Evolutionary conservation across 53 echinoderm and acorn worm genomes (phyloP), one percentile per base, ranked within the genome.

Genomic region (Echinometra lucunter): DNA sequence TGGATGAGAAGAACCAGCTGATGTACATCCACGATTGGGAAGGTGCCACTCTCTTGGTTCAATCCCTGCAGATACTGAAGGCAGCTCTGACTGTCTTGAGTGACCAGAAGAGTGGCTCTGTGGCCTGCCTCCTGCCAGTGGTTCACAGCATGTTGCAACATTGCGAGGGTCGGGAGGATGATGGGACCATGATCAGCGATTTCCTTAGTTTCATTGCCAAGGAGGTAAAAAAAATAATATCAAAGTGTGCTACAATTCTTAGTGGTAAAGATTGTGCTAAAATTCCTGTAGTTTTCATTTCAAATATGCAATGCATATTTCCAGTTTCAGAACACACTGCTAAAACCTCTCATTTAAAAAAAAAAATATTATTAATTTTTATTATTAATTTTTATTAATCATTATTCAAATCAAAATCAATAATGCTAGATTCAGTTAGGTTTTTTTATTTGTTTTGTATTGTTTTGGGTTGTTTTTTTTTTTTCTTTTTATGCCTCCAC

Each of bases 71-170:
- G 66, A 83, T 94, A 42, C 17, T 94, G 38, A 94, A n/a, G 66
- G 94, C 94, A 83, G 94, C 94, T 27, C 30, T 94, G 66, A 94
- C 94, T 6, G 94, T 94, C 23, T 56, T 94, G 44, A 85, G 94
- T 66, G 94, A 94, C 85, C 66, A 66, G 44, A 94, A 94, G 94
- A 94, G 94, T 42, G 94, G 94, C 11, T 94, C 94, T 7, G 94
- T 94, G n/a, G 66, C 94, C 17, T 94, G 94, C n/a, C 83, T 94
- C 6, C 66, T 94, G 16, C 94, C 94, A 0, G 94, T 94, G 30
- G 94, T 94, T 56, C 94, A 94, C 85, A 94, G 94, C 66, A 94
- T 94, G 85, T 85, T 94, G 45, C 94, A 94, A 58, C 94, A 94
- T 60, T 94, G 94, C 17, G 94, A 94, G 34, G 94, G 94, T 25